These are phyloP conservation scores for Aspiorhynchus laticeps DNA, from an alignment of 2,113 vertebrate genomes.

Conservation along the genomic window DNA sequence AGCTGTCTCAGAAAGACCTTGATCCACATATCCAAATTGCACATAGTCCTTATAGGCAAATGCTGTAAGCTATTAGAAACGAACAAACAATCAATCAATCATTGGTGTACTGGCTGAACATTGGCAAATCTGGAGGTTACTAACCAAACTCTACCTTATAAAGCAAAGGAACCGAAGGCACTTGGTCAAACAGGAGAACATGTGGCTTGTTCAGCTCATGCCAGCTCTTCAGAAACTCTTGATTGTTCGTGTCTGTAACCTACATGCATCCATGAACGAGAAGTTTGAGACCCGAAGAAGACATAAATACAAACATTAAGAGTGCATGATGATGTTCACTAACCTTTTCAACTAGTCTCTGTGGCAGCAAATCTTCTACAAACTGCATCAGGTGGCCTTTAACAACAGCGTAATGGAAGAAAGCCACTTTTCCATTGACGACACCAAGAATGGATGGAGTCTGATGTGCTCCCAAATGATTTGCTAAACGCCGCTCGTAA, in stretches of 20 bases:
- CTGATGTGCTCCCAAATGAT: slow-evolving; percentile 92
- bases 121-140: neutral
- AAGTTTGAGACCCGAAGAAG: neutral
- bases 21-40: slow-evolving; percentile 90
- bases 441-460: slow-evolving; percentile 91
- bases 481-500: slow-evolving; percentile 89
- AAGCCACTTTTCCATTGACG: slow-evolving; percentile 88
- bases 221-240: slow-evolving; percentile 88
- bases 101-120: neutral
- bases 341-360: slow-evolving; percentile 91
- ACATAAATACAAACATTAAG: neutral
- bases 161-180: slow-evolving; percentile 80
- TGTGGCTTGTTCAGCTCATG: slow-evolving; percentile 93
- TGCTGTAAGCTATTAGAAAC: slow-evolving; percentile 81
- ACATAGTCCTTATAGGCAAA: slow-evolving; percentile 92
- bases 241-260: slow-evolving; percentile 91
- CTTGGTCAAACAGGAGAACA: slow-evolving; percentile 91
- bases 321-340: slow-evolving; percentile 14
- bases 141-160: slow-evolving; percentile 82
- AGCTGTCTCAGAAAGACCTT: slow-evolving; percentile 81
- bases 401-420: slow-evolving; percentile 90
- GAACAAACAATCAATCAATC: neutral
- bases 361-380: slow-evolving; percentile 91
- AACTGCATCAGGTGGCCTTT: slow-evolving; percentile 90
- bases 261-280: slow-evolving; percentile 55